phyloP scores from a whole-genome alignment of 2,888 invertebrate species.

The Crepidodera aurea region DNA sequence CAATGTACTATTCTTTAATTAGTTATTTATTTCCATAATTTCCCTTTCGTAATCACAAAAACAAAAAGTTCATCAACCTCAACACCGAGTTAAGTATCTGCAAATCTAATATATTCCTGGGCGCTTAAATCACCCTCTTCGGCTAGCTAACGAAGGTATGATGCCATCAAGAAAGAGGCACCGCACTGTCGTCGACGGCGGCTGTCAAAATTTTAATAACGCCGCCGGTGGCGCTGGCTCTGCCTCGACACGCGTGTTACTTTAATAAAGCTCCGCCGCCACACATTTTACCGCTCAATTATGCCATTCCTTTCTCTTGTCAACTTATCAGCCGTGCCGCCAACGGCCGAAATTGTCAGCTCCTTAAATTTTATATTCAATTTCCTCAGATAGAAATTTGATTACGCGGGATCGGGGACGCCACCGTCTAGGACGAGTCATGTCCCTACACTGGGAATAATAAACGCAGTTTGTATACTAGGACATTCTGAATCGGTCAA shows the following conservation, averaged over 20 bases:
- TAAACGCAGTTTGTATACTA: too few species aligned
- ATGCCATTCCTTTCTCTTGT: conserved; percentile 59
- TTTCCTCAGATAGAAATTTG: conserved; percentile 59
- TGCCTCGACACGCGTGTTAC: conserved; percentile 48
- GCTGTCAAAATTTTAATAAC: conserved; percentile 58
- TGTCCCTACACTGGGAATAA: neutral
- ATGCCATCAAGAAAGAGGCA: conserved; percentile 4
- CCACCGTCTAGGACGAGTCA: conserved; percentile 49
- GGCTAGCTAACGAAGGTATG: too few species aligned
- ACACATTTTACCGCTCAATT: conserved; percentile 57
- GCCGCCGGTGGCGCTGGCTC: conserved; percentile 33
- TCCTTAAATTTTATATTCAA: conserved; percentile 63
- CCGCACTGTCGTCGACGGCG: conserved; percentile 43
- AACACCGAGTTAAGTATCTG: too few species aligned
- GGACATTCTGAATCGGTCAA: too few species aligned
- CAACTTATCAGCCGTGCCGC: conserved; percentile 54
- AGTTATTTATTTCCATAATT: too few species aligned
- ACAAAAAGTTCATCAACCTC: too few species aligned
- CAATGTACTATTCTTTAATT: too few species aligned
- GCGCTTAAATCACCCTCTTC: too few species aligned
- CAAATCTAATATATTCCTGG: too few species aligned
- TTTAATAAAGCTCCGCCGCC: conserved; percentile 50
- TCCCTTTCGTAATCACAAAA: too few species aligned
- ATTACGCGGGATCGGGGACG: conserved; percentile 46
- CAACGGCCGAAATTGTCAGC: conserved; percentile 53